These are phyloP conservation scores for Sepioteuthis lessoniana DNA, from an alignment of 2,888 invertebrate genomes.

Conservation along the genomic window DNA sequence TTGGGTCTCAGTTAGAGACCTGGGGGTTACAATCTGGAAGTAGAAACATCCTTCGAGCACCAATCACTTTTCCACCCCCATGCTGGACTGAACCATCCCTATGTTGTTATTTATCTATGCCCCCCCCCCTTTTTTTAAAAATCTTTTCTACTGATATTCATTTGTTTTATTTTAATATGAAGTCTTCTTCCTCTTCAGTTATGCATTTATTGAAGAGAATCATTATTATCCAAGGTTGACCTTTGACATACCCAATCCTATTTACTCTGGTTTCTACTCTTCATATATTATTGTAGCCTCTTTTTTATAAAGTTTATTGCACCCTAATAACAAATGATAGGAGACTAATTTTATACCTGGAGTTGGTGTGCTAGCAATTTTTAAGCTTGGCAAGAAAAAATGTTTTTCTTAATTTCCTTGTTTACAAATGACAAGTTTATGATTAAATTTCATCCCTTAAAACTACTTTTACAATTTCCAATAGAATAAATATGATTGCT, in stretches of 20 bases:
- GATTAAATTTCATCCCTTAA: not conserved
- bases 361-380: not conserved
- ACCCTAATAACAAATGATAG: not conserved
- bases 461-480: not conserved
- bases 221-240: not conserved
- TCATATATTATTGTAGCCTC: not conserved
- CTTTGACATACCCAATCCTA: not conserved
- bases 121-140: not conserved
- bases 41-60: not conserved
- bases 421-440: not conserved
- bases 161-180: not conserved
- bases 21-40: not conserved
- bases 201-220: not conserved
- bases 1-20: not conserved
- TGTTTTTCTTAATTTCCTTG: not conserved
- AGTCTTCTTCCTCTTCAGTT: not conserved
- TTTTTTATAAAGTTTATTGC: not conserved
- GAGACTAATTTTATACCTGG: not conserved
- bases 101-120: not conserved
- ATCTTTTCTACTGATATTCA: not conserved
- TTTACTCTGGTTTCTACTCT: not conserved
- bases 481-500: not conserved
- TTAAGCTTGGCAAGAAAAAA: not conserved
- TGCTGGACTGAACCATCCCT: not conserved
- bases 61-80: not conserved